phyloP scores from a whole-genome alignment of 2,113 vertebrate species.

The Dicerorhinus sumatrensis region DNA sequence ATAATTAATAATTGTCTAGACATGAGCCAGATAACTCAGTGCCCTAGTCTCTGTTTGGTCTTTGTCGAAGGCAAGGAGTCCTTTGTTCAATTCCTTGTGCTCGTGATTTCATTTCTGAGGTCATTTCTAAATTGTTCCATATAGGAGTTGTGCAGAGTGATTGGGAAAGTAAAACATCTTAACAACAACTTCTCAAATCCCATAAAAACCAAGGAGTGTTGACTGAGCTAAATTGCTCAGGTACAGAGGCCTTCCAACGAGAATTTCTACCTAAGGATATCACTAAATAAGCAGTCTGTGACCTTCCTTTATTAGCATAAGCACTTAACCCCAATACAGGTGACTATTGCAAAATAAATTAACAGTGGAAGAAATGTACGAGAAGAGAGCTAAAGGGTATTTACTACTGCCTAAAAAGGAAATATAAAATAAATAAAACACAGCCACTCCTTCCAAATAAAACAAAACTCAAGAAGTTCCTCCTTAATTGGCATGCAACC shows the following conservation, averaged over 20 bases:
- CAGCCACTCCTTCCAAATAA: neutral
- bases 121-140: constrained; percentile 64
- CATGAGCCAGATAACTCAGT: constrained; percentile 66
- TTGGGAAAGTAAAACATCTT: neutral
- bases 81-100: constrained; percentile 70
- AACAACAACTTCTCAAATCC: neutral
- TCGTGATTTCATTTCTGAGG: constrained; percentile 71
- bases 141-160: neutral
- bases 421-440: constrained; percentile 60
- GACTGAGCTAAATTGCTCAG: constrained; percentile 46
- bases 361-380: constrained; percentile 64
- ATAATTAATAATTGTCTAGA: constrained; percentile 81
- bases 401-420: constrained; percentile 60
- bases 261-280: constrained; percentile 51
- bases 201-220: neutral
- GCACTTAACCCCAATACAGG: constrained; percentile 65
- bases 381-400: constrained; percentile 68
- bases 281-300: constrained; percentile 63
- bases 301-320: constrained; percentile 48
- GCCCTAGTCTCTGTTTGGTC: constrained; percentile 78
- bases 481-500: constrained; percentile 74
- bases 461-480: constrained; percentile 31
- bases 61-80: constrained; percentile 74
- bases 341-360: constrained; percentile 67
- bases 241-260: constrained; percentile 49